Percentiles rank a stretch among this genome's conserved stretches.
Evolutionary conservation across 1,140 invertebrate genomes (phyloP).

Genomic region (Parapsyche elsis): DNA sequence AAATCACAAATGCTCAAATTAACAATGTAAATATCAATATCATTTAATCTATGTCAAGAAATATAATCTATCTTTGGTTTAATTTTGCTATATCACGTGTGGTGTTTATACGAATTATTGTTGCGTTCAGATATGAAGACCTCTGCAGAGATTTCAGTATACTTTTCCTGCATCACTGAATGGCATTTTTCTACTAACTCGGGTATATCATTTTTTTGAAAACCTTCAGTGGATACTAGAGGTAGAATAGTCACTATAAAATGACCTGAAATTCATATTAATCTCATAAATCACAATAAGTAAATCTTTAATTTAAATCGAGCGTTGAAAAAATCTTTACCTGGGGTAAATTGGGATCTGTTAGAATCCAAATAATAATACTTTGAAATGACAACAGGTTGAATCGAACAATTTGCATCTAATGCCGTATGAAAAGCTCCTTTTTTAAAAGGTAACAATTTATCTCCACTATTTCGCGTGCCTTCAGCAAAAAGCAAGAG

Average conservation of each 20-base stretch:
- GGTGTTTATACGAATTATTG: slow-evolving; percentile 45
- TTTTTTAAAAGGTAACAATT: slow-evolving; percentile 87
- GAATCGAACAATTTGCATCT: slow-evolving; percentile 82
- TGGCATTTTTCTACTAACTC: slow-evolving; percentile 75
- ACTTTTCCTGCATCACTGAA: slow-evolving; percentile 73
- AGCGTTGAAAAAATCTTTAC: slow-evolving; percentile 62
- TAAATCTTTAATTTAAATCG: background rate
- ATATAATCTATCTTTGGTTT: background rate
- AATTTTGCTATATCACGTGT: slow-evolving; percentile 25
- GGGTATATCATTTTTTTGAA: slow-evolving; percentile 73
- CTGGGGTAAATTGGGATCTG: slow-evolving; percentile 78
- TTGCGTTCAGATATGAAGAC: slow-evolving; percentile 56
- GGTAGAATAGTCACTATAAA: slow-evolving; percentile 79
- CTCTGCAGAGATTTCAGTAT: slow-evolving; percentile 69
- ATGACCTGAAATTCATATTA: slow-evolving; percentile 69
- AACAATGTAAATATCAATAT: slow-evolving; percentile 5
- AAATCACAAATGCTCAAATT: background rate
- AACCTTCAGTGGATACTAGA: slow-evolving; percentile 72
- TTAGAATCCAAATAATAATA: slow-evolving; percentile 85
- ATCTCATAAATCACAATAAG: slow-evolving; percentile 34
- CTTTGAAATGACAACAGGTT: slow-evolving; percentile 90
- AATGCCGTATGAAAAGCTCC: slow-evolving; percentile 94
- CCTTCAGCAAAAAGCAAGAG: slow-evolving; percentile 85
- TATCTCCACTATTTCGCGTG: slow-evolving; percentile 74
- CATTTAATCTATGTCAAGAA: background rate